phyloP scores from a whole-genome alignment of 2,797 vertebrate species.

The Acipenser oxyrinchus region DNA sequence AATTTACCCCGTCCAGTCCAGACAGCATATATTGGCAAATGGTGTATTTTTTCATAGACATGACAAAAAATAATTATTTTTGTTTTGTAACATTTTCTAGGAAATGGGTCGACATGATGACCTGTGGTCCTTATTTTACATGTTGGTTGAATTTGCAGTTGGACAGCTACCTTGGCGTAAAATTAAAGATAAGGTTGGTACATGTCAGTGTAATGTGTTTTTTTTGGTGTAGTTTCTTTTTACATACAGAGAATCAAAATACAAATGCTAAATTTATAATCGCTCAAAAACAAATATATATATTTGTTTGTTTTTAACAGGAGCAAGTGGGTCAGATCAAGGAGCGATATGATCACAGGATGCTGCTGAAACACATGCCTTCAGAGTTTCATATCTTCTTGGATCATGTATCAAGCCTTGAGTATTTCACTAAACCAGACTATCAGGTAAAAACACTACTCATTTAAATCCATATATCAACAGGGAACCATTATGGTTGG shows the following conservation, averaged over 20 bases:
- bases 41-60: not conserved
- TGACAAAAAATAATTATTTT: not conserved
- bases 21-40: not conserved
- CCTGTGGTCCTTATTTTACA: constrained; percentile 96
- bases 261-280: no score
- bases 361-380: constrained; percentile 96
- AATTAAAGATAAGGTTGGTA: constrained; percentile 92
- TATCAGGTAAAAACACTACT: constrained; percentile 69
- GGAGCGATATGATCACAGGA: constrained; percentile 86
- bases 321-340: constrained; percentile 97
- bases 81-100: constrained; percentile 43
- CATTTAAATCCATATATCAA: no score
- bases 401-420: constrained; percentile 84
- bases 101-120: constrained; percentile 97
- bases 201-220: not conserved
- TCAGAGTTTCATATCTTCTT: constrained; percentile 84
- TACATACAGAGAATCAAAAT: no score
- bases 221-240: no score
- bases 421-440: constrained; percentile 95
- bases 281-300: no score
- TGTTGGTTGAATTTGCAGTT: constrained; percentile 93
- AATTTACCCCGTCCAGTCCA: no score
- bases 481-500: no score
- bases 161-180: constrained; percentile 97
- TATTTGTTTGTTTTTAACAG: constrained; percentile 43